Percentiles rank a stretch among this genome's conserved stretches.
These are phyloP conservation scores for Gadus macrocephalus DNA, from an alignment of 2,113 vertebrate species.

Conservation along the genomic window DNA sequence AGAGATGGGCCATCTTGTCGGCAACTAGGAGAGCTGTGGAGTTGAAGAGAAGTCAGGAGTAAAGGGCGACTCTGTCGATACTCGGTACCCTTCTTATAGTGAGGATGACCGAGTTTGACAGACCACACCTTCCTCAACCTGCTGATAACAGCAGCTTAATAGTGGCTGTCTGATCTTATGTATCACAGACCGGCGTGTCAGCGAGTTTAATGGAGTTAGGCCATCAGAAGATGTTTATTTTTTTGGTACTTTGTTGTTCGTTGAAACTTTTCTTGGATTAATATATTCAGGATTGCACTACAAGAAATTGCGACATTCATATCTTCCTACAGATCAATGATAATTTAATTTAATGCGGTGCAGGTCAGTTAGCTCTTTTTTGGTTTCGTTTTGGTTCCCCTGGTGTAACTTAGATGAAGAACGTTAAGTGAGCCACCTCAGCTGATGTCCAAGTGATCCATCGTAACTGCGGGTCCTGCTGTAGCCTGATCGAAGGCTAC, in stretches of 20 bases:
- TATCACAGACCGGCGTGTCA: too few species aligned
- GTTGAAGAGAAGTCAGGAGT: slow-evolving; percentile 21
- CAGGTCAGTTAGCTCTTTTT: background rate
- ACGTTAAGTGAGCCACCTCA: too few species aligned
- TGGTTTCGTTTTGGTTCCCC: background rate
- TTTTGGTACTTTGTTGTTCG: background rate
- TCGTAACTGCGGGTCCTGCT: too few species aligned
- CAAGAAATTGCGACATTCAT: too few species aligned
- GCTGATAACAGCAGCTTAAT: slow-evolving; percentile 33
- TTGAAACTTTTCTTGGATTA: background rate
- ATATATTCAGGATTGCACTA: too few species aligned
- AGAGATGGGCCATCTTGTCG: slow-evolving; percentile 78
- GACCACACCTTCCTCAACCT: slow-evolving; percentile 38
- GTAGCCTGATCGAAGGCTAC: too few species aligned
- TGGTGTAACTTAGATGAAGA: background rate
- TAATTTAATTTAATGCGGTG: too few species aligned
- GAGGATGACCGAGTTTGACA: background rate
- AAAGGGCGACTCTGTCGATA: background rate
- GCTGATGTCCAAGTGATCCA: too few species aligned
- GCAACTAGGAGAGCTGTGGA: slow-evolving; percentile 28
- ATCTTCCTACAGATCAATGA: too few species aligned
- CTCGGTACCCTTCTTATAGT: slow-evolving; percentile 24
- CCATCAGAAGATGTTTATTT: background rate
- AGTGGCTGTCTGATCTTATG: background rate
- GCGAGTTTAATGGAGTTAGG: too few species aligned